Evolutionary conservation across 2,113 vertebrate species (phyloP), one percentile per base, ranked within the genome.

Genomic region (Myotis lucifugus): DNA sequence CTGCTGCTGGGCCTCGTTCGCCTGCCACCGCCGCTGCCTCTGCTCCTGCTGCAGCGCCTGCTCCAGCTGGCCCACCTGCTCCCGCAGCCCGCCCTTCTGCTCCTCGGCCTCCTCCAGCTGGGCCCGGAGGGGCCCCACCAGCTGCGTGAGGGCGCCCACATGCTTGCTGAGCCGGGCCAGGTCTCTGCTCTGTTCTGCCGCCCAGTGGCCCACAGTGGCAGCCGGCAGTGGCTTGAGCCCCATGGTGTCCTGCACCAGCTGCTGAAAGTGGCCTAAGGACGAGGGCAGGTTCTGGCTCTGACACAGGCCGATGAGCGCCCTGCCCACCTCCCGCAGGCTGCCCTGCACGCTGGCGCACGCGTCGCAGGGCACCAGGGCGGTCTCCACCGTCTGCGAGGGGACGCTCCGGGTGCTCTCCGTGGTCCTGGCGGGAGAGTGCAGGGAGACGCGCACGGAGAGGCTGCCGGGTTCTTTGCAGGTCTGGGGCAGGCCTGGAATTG

Each of bases 281-380:
- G 99, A 99, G 56, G 99, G 99, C 95, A 99, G 97, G 92, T 99
- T 99, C 96, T 99, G 99, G 86, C 98, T 98, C 96, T 95, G 98
- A 95, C 99, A 99, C 90, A 99, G 94, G 81, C 97, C 94, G 54
- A 98, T 95, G 84, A 99, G 95, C 90, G 97, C 97, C 32, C 96
- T 97, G 90, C 99, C 98, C 1, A 99, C 98, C 94, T 98, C 97
- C 15, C 21, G 96, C 83, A 99, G 97, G 94, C 98, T 96, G 15
- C 97, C 96, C 96, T 99, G 99, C 32, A 98, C 96, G 0, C 97
- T 96, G 88, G 97, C 86, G 25, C 99, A 99, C 0, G 97, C 97
- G 18, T 98, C 97, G 1, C 99, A 99, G 84, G 98, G 98, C 37
- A 97, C 97, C 61, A 98, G 98, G 18, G 98, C 96, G 0, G 97